phyloP scores from a whole-genome alignment of 2,797 vertebrate genomes.

The Aselliscus stoliczkanus region DNA sequence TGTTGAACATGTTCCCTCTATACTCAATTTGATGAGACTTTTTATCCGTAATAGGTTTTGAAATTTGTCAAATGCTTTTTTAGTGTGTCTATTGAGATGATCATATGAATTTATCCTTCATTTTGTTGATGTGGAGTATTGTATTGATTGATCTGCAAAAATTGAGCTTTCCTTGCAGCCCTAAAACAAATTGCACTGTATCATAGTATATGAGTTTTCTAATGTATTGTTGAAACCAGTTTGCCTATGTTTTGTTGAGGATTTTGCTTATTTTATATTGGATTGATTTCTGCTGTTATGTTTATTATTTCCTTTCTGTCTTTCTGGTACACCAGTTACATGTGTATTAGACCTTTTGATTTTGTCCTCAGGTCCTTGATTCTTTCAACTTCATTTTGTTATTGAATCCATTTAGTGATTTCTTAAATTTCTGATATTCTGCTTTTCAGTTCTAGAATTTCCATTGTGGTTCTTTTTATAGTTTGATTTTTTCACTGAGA shows the following conservation, averaged over 20 bases:
- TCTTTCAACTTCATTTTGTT: not conserved
- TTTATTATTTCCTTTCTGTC: not conserved
- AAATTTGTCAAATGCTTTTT: not conserved
- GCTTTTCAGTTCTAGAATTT: not conserved
- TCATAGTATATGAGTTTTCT: not conserved
- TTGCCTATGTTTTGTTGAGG: not conserved
- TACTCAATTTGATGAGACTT: not conserved
- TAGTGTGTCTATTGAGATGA: not conserved
- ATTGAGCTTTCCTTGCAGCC: not conserved
- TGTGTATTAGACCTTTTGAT: not conserved
- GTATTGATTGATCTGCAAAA: not conserved
- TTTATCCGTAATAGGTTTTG: not conserved
- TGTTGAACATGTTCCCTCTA: not conserved
- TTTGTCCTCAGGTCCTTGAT: not conserved
- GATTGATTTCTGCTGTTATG: not conserved
- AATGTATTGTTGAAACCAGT: not conserved
- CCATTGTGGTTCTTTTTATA: not conserved
- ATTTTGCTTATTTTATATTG: not conserved
- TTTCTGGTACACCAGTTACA: not conserved
- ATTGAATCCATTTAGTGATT: not conserved
- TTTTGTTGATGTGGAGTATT: not conserved
- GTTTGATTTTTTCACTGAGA: not conserved
- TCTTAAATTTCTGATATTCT: not conserved
- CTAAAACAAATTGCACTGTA: not conserved
- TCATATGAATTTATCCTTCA: not conserved